These are phyloP conservation scores for Sesia apiformis DNA, from an alignment of 2,888 invertebrate species.

Conservation along the genomic window DNA sequence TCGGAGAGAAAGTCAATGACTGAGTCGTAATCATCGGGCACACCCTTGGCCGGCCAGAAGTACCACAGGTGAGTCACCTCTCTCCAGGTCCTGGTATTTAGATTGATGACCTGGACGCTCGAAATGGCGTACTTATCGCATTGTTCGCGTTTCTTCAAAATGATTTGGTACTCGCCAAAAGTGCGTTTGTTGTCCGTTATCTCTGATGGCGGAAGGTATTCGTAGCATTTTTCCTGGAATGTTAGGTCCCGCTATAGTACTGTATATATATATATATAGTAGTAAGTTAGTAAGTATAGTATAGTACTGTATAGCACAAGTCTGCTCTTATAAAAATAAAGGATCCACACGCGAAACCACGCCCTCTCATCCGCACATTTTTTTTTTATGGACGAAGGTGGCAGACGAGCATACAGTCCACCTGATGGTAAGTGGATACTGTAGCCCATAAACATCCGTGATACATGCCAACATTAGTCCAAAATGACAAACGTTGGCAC, in stretches of 20 bases:
- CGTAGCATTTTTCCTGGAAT: conserved; percentile 86
- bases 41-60: conserved; percentile 93
- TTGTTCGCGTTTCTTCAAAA: conserved; percentile 90
- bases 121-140: conserved; percentile 94
- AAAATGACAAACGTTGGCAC: too few relatives aligned
- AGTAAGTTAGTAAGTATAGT: too few relatives aligned
- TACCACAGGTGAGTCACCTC: conserved; percentile 96
- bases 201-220: conserved; percentile 93
- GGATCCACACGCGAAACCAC: too few relatives aligned
- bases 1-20: conserved; percentile 91
- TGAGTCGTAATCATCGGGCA: conserved; percentile 87
- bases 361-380: too few relatives aligned
- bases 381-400: too few relatives aligned
- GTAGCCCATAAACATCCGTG: too few relatives aligned
- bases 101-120: conserved; percentile 86
- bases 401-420: too few relatives aligned
- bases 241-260: too few relatives aligned
- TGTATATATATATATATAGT: background rate
- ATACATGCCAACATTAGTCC: too few relatives aligned
- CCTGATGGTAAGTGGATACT: too few relatives aligned
- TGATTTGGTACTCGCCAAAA: conserved; percentile 91
- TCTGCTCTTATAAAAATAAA: too few relatives aligned
- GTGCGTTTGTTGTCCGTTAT: conserved; percentile 90
- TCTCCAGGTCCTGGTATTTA: conserved; percentile 86
- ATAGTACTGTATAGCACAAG: too few relatives aligned